Conservation (phyloP, 2,888 invertebrate species). For the Drosophila fungiperda region DNA sequence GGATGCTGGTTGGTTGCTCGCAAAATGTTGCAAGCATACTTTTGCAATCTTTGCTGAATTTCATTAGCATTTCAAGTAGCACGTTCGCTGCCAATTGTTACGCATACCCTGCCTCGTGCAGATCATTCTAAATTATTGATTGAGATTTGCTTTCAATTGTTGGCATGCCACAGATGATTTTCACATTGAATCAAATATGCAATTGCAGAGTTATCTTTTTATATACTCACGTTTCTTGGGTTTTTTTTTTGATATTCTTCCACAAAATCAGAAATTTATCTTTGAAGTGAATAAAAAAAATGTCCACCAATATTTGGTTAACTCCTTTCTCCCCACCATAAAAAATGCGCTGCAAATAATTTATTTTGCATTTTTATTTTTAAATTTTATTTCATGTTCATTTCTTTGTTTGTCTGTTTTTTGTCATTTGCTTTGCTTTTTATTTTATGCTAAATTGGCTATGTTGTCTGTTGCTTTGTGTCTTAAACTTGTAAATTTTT, state of each 20-base stretch:
- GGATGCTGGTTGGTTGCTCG: conserved; percentile 19
- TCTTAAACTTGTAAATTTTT: conserved; percentile 70
- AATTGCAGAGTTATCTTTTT: neutral
- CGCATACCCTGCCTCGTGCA: conserved; percentile 3
- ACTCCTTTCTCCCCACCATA: neutral
- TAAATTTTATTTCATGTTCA: conserved; percentile 61
- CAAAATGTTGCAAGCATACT: conserved; percentile 24
- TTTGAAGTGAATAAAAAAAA: neutral
- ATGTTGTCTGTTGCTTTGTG: conserved; percentile 73
- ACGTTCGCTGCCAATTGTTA: conserved; percentile 34
- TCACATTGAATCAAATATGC: neutral
- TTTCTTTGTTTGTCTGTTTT: conserved; percentile 43
- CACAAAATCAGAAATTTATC: neutral
- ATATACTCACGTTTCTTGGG: no score
- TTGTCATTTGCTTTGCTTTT: conserved; percentile 44
- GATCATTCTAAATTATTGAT: conserved; percentile 3
- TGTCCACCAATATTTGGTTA: neutral
- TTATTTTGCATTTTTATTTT: conserved; percentile 61
- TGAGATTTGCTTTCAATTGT: neutral
- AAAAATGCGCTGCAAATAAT: neutral
- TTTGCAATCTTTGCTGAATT: conserved; percentile 33
- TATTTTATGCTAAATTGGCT: conserved; percentile 80
- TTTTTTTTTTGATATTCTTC: neutral
- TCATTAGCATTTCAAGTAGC: conserved; percentile 38
- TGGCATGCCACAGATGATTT: neutral